Evolutionary conservation across 1,140 invertebrate genomes (phyloP).

Genomic region (Phthorimaea operculella): DNA sequence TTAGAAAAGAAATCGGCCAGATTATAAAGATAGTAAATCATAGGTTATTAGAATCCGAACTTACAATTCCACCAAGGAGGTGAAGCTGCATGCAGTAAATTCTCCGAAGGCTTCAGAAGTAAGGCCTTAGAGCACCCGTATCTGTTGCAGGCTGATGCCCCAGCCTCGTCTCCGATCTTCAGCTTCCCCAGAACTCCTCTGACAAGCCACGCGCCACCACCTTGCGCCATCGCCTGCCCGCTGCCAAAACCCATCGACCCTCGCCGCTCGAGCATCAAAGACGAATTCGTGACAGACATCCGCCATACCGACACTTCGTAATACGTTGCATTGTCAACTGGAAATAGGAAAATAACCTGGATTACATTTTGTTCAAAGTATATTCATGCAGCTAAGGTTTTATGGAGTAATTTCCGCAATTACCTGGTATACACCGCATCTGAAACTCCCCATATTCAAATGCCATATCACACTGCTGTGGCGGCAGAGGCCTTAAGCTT

Average conservation of each 20-base stretch:
- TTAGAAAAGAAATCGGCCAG: neutral
- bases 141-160: conserved; percentile 49
- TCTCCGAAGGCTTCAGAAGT: conserved; percentile 46
- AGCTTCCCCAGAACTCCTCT: conserved; percentile 37
- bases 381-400: too few species aligned
- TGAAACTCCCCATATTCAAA: conserved; percentile 54
- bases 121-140: conserved; percentile 49
- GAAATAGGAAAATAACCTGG: conserved; percentile 8
- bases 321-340: conserved; percentile 59
- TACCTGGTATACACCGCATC: conserved; percentile 57
- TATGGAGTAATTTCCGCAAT: neutral
- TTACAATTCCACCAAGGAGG: conserved; percentile 57
- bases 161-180: conserved; percentile 43
- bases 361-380: too few species aligned
- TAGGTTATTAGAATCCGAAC: too few species aligned
- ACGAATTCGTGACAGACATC: conserved; percentile 49
- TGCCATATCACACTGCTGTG: conserved; percentile 50
- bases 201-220: conserved; percentile 36
- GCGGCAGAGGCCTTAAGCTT: conserved; percentile 43
- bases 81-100: conserved; percentile 36
- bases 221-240: conserved; percentile 37
- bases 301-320: conserved; percentile 59
- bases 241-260: conserved; percentile 47
- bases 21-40: neutral
- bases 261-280: conserved; percentile 39